Conservation (phyloP, 1,140 invertebrate genomes). For the Zaprionus inermis region DNA sequence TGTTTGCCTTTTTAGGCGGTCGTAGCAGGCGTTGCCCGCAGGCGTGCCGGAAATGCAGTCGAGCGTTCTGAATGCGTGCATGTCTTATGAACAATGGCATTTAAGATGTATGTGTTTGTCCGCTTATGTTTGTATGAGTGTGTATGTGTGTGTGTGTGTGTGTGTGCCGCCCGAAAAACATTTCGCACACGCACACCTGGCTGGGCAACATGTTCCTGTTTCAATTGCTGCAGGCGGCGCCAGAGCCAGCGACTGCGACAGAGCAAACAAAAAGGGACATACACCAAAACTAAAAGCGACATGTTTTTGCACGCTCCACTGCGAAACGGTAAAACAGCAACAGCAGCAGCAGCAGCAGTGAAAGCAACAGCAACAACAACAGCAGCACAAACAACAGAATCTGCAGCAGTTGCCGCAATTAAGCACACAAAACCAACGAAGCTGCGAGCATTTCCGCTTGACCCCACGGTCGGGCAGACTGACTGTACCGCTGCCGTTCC, state of each 20-base stretch:
- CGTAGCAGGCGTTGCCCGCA: slow-evolving; percentile 42
- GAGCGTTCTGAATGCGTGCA: slow-evolving; percentile 74
- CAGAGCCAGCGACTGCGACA: slow-evolving; percentile 44
- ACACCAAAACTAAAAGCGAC: slow-evolving; percentile 76
- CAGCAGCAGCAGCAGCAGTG: slow-evolving; percentile 26
- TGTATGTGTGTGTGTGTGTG: slow-evolving; percentile 48
- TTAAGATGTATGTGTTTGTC: slow-evolving; percentile 61
- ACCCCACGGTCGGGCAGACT: too few relatives aligned
- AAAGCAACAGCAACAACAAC: slow-evolving; percentile 40
- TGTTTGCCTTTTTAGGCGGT: slow-evolving; percentile 8
- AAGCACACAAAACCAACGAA: slow-evolving; percentile 64
- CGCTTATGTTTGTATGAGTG: slow-evolving; percentile 22
- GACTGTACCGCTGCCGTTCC: too few relatives aligned
- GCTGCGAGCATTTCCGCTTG: slow-evolving; percentile 67
- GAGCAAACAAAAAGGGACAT: slow-evolving; percentile 73
- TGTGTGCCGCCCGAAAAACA: slow-evolving; percentile 54
- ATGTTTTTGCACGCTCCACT: slow-evolving; percentile 75
- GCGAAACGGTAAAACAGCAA: slow-evolving; percentile 58
- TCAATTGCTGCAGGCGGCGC: slow-evolving; percentile 66
- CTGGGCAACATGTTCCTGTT: slow-evolving; percentile 73
- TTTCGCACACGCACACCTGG: slow-evolving; percentile 60
- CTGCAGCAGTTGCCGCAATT: slow-evolving; percentile 68
- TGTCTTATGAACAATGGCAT: slow-evolving; percentile 80
- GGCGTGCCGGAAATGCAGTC: slow-evolving; percentile 71
- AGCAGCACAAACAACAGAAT: slow-evolving; percentile 37